A percentile compares a stretch with the other conserved stretches of the same genome.
These are phyloP conservation scores for Erythrolamprus reginae DNA, from an alignment of 2,113 vertebrate genomes.

Conservation along the genomic window DNA sequence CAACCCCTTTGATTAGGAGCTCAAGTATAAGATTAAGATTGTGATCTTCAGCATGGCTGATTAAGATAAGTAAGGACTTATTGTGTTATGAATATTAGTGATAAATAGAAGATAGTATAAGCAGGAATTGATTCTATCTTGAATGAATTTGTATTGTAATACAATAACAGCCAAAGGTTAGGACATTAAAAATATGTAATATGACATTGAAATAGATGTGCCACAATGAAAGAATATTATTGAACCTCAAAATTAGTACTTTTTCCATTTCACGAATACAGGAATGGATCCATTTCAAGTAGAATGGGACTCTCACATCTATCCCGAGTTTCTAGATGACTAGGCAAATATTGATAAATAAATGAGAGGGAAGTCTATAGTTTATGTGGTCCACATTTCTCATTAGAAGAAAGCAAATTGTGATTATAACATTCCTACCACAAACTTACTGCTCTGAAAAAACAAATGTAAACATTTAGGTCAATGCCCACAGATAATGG, in stretches of 20 bases:
- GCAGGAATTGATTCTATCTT: conserved; percentile 21
- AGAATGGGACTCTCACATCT: background rate
- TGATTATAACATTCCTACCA: conserved; percentile 34
- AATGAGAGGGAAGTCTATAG: background rate
- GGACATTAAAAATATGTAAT: conserved; percentile 4
- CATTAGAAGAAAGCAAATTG: background rate
- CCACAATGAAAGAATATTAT: conserved; percentile 25
- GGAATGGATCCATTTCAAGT: background rate
- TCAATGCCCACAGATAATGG: conserved; percentile 41
- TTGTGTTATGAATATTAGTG: background rate
- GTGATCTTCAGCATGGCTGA: background rate
- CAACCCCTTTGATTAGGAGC: background rate
- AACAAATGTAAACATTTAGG: conserved; percentile 25
- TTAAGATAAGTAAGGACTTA: background rate
- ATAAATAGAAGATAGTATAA: conserved; percentile 28
- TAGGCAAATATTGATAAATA: conserved; percentile 7
- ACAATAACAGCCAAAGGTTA: conserved; percentile 42
- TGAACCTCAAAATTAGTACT: conserved; percentile 22
- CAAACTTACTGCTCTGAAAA: conserved; percentile 22
- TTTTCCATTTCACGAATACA: conserved; percentile 19
- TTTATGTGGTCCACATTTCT: background rate
- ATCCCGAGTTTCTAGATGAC: background rate
- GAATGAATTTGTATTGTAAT: conserved; percentile 33
- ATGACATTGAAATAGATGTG: conserved; percentile 34
- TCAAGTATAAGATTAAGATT: background rate